phyloP scores from a whole-genome alignment of 2,888 invertebrate species.

The Euzetes globulus region DNA sequence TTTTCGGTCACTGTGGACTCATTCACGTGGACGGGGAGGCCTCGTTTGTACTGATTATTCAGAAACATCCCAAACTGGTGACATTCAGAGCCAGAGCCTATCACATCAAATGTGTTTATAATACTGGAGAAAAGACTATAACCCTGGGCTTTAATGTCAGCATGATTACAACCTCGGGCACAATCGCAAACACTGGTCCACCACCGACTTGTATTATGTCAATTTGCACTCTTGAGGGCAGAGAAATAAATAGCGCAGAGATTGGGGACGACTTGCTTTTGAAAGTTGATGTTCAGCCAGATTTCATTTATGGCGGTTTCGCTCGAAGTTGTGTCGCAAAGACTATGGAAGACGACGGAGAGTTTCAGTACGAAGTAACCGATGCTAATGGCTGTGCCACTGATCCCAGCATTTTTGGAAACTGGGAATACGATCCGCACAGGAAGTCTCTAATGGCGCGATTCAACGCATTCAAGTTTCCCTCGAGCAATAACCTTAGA shows the following conservation, averaged over 20 bases:
- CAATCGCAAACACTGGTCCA: slow-evolving; percentile 88
- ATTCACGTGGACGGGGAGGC: slow-evolving; percentile 86
- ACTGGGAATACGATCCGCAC: slow-evolving; percentile 82
- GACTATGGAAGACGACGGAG: slow-evolving; percentile 71
- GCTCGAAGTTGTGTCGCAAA: slow-evolving; percentile 87
- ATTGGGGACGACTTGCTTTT: slow-evolving; percentile 81
- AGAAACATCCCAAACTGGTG: slow-evolving; percentile 89
- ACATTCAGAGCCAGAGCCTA: slow-evolving; percentile 92
- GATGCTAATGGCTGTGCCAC: slow-evolving; percentile 90
- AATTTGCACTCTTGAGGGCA: slow-evolving; percentile 75
- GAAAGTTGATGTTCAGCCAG: slow-evolving; percentile 73
- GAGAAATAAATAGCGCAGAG: slow-evolving; percentile 81
- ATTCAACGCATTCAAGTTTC: slow-evolving; percentile 91
- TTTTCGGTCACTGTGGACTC: slow-evolving; percentile 82
- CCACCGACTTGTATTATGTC: slow-evolving; percentile 87
- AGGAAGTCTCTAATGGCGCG: slow-evolving; percentile 75
- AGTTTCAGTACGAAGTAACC: slow-evolving; percentile 84
- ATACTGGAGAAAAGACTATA: slow-evolving; percentile 85
- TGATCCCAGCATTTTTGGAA: slow-evolving; percentile 82
- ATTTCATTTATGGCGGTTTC: slow-evolving; percentile 70
- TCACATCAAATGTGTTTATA: slow-evolving; percentile 90
- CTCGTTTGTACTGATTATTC: slow-evolving; percentile 85
- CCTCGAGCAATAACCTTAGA: slow-evolving; percentile 82
- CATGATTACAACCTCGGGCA: slow-evolving; percentile 88
- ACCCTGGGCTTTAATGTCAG: slow-evolving; percentile 89